These are phyloP conservation scores for Mobula hypostoma DNA, from an alignment of 2,113 vertebrate genomes.

Conservation along the genomic window DNA sequence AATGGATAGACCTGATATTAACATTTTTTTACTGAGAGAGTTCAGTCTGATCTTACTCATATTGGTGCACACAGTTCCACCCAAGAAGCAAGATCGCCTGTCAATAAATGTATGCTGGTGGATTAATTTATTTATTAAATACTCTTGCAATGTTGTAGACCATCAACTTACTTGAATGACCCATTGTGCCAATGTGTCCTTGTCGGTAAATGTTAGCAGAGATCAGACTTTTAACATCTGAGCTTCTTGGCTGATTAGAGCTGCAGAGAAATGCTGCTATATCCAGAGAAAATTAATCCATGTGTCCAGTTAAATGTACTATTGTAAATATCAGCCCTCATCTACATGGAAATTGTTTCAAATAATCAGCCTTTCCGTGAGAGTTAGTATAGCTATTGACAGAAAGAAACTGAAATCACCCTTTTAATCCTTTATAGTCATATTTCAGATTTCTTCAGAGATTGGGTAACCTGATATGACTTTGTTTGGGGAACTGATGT, in stretches of 20 bases:
- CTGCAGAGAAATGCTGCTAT: background rate
- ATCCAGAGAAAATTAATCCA: background rate
- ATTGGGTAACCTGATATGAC: background rate
- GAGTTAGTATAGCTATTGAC: background rate
- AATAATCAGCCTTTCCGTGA: background rate
- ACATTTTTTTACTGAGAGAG: background rate
- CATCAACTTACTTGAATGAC: background rate
- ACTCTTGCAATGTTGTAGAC: background rate
- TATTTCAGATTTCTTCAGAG: background rate
- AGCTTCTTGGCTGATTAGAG: conserved; percentile 6
- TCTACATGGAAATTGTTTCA: conserved; percentile 7
- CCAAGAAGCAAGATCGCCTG: background rate
- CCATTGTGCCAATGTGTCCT: background rate
- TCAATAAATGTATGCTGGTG: background rate
- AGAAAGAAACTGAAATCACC: background rate
- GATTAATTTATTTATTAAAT: background rate
- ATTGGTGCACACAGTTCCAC: background rate
- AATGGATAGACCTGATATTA: background rate
- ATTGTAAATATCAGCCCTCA: background rate
- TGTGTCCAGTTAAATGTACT: background rate
- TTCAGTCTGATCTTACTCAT: background rate
- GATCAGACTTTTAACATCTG: conserved; percentile 12
- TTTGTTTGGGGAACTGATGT: background rate
- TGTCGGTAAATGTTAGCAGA: background rate
- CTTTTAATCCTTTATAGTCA: background rate